Conservation (phyloP, 2,888 invertebrate species). For the Pharmacophagus antenor region DNA sequence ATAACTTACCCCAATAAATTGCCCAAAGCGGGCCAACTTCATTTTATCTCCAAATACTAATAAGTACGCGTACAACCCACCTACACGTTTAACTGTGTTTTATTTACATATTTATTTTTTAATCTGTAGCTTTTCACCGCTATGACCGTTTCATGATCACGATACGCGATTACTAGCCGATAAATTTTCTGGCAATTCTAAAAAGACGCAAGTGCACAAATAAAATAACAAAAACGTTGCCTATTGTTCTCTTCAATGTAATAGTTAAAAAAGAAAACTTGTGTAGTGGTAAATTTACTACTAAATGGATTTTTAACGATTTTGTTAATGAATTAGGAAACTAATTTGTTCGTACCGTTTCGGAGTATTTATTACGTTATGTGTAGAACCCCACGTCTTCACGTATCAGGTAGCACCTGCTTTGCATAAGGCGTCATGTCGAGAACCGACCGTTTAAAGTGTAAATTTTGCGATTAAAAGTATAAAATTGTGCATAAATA, state of each 20-base stretch:
- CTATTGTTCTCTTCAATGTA: constrained; percentile 35
- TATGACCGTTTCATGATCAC: constrained; percentile 70
- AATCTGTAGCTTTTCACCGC: constrained; percentile 55
- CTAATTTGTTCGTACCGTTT: constrained; percentile 41
- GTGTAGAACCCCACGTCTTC: constrained; percentile 46
- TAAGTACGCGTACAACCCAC: constrained; percentile 72
- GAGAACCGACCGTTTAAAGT: constrained; percentile 71
- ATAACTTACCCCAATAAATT: constrained; percentile 81
- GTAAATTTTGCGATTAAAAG: constrained; percentile 76
- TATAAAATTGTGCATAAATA: constrained; percentile 70
- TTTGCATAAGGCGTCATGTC: constrained; percentile 79
- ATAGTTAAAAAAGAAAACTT: neutral
- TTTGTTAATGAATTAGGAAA: constrained; percentile 35
- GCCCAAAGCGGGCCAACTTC: constrained; percentile 79
- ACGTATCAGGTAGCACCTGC: constrained; percentile 80
- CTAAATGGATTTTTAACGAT: neutral
- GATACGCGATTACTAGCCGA: constrained; percentile 63
- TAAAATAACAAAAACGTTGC: constrained; percentile 51
- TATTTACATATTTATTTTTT: constrained; percentile 61
- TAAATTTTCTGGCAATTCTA: constrained; percentile 46
- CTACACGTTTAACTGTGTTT: constrained; percentile 56
- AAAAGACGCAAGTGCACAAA: constrained; percentile 45
- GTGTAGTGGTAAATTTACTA: neutral
- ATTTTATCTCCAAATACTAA: constrained; percentile 81
- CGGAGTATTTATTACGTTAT: constrained; percentile 49